Conservation (phyloP, 2,113 vertebrate species). For the Cochlearius cochlearius region DNA sequence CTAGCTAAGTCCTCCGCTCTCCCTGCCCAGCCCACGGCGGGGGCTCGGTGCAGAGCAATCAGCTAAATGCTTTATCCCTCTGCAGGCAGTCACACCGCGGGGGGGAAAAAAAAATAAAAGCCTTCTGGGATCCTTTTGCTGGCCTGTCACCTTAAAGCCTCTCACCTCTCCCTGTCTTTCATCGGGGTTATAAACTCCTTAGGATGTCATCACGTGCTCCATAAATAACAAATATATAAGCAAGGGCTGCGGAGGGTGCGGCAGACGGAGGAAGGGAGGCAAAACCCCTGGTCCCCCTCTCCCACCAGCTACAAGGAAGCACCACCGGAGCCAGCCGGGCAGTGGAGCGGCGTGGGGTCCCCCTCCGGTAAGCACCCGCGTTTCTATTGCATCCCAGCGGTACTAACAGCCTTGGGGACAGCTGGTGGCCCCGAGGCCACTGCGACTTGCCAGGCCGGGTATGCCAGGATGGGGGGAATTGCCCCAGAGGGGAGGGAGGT, state of each 20-base stretch:
- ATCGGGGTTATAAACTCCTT: constrained; percentile 52
- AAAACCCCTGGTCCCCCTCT: background rate
- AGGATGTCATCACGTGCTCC: constrained; percentile 57
- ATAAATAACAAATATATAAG: constrained; percentile 55
- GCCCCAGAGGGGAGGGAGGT: background rate
- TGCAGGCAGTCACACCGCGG: background rate
- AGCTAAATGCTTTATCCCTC: constrained; percentile 65
- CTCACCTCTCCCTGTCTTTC: constrained; percentile 55
- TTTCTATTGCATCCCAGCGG: background rate
- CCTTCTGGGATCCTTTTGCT: constrained; percentile 13
- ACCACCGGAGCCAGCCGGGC: background rate
- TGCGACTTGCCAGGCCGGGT: background rate
- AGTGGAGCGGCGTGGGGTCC: background rate
- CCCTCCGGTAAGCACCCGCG: background rate
- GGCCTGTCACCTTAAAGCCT: constrained; percentile 49
- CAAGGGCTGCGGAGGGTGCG: background rate
- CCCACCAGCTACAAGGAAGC: background rate
- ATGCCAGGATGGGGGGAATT: background rate
- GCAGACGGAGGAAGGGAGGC: background rate
- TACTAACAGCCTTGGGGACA: background rate
- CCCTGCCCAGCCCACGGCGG: background rate
- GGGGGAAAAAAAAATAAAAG: background rate
- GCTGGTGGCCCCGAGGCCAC: background rate
- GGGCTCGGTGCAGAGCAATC: constrained; percentile 16
- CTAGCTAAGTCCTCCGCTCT: background rate